These are phyloP conservation scores for Tarsius wallacei DNA, from an alignment of 2,797 vertebrate species.

Conservation along the genomic window DNA sequence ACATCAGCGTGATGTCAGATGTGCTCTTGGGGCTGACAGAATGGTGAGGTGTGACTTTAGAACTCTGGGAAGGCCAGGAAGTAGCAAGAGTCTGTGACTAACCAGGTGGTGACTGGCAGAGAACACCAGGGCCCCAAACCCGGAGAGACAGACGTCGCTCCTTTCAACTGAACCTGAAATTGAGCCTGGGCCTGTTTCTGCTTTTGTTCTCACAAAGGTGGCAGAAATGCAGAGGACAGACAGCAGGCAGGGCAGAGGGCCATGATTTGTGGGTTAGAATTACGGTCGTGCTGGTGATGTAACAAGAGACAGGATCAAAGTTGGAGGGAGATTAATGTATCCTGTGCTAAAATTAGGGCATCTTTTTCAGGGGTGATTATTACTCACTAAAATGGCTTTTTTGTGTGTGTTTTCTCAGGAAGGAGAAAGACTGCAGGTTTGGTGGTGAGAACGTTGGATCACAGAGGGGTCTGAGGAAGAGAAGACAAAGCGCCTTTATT, in stretches of 20 bases:
- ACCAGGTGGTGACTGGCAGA: background rate
- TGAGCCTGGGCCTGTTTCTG: background rate
- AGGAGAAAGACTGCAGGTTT: conserved; percentile 60
- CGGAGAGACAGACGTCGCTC: background rate
- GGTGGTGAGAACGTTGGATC: background rate
- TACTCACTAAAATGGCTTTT: conserved; percentile 9
- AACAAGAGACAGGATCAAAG: conserved; percentile 24
- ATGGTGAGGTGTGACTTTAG: background rate
- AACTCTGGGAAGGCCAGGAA: background rate
- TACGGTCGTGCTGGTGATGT: background rate
- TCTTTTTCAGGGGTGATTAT: conserved; percentile 61
- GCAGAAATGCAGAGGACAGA: background rate
- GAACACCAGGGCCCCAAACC: background rate
- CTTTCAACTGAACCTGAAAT: background rate
- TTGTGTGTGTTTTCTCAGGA: background rate
- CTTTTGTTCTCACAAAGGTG: background rate
- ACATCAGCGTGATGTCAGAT: background rate
- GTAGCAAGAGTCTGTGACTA: background rate
- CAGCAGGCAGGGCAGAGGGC: background rate
- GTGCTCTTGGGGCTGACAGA: background rate
- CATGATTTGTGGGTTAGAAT: conserved; percentile 15
- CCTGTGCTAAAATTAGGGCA: conserved; percentile 61
- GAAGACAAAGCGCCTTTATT: conserved; percentile 22
- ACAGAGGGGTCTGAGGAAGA: background rate
- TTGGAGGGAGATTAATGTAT: conserved; percentile 46